Evolutionary conservation across 2,888 invertebrate species (phyloP).

Genomic region (Deroplatys truncata): DNA sequence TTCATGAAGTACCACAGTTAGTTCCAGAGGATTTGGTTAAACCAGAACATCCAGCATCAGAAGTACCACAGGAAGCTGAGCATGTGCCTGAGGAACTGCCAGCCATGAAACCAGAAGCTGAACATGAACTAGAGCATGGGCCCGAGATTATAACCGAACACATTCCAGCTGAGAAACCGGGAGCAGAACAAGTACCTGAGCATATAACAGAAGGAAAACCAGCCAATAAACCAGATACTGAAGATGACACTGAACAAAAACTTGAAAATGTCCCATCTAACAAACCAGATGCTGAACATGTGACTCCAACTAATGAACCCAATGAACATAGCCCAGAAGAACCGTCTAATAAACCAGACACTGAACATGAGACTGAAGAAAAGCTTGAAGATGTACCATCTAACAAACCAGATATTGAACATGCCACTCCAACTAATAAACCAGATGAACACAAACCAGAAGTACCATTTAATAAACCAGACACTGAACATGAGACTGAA

Average conservation of each 20-base stretch:
- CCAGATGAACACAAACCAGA: too few species aligned
- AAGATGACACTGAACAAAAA: constrained; percentile 28
- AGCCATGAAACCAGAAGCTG: constrained; percentile 30
- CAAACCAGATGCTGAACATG: constrained; percentile 23
- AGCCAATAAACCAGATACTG: not conserved
- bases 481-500: too few species aligned
- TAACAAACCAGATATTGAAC: constrained; percentile 20
- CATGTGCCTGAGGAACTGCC: constrained; percentile 3
- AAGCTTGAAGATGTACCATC: not conserved
- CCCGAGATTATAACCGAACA: not conserved
- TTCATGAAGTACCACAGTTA: not conserved
- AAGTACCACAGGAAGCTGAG: constrained; percentile 19
- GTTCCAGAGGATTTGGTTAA: constrained; percentile 5
- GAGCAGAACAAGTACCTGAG: not conserved
- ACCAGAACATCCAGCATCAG: constrained; percentile 17
- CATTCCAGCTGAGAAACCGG: not conserved
- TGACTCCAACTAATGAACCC: not conserved
- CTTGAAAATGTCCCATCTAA: constrained; percentile 7
- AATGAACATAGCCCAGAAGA: not conserved
- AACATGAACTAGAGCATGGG: not conserved
- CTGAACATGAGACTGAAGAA: not conserved
- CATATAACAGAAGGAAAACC: not conserved
- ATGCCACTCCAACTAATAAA: too few species aligned
- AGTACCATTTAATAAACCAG: too few species aligned
- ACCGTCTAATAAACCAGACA: not conserved